Base-by-base conservation (phyloP, 2,797 vertebrate genomes). In the Pyrocephalus nanus region DNA sequence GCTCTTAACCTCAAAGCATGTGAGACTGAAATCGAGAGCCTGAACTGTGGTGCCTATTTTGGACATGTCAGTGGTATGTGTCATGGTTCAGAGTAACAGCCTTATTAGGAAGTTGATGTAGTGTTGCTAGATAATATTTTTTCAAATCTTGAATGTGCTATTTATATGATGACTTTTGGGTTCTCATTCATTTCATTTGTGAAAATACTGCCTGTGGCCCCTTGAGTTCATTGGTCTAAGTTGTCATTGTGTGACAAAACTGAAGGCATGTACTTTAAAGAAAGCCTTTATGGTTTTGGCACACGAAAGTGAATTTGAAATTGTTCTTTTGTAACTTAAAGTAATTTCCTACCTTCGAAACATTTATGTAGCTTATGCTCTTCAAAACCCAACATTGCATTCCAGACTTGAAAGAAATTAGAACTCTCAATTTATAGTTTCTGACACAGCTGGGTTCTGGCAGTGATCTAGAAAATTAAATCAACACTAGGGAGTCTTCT, bases 401-500 rank as follows among this genome's bases (percentile, higher is more conserved):
- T 95, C 66, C 58, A 73, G 71, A 90, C 72, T 75, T 72, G 58
- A 93, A 94, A 94, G 55, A 73, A 88, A 66, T 78, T 75, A 81
- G 67, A 81, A 48, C 66, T 81, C 66, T 91, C 42, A 81, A 0
- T 0, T 94, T 94, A 66, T 38, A 55, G 78, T 73, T 94, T 96
- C 48, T 95, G 66, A 71, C 60, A 27, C 77, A 88, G 55, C 55
- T 96, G 88, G 79, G 30, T 90, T 64, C 73, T 94, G 67, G 92
- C 76, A 86, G 55, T 79, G 87, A 60, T 96, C 76, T 86, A 81
- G 90, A 94, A 95, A 95, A 95, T 90, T 91, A 90, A 90, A 94
- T 94, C 42, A 94, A 81, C 53, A 16, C 51, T 72, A 64, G 82
- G 58, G 83, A 90, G 55, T 76, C 73, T 93, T 88, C 82, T 96